Evolutionary conservation across 2,888 invertebrate genomes (phyloP), one percentile per base, ranked within the genome.

Genomic region (Nowickia ferox): DNA sequence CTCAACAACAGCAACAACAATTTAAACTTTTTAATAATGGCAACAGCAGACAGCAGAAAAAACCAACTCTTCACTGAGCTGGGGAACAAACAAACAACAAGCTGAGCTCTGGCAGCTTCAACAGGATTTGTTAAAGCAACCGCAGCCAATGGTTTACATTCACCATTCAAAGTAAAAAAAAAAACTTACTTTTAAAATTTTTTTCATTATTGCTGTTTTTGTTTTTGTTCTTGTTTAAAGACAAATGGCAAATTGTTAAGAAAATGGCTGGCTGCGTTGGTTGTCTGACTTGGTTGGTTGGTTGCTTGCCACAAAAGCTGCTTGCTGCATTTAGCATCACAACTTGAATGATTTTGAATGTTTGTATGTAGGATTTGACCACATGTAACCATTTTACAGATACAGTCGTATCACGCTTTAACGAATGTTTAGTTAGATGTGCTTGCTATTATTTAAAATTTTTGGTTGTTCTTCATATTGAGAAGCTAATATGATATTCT

Each of bases 181-280:
- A 38, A 53, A 71, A 53, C 38, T 22, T 51, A 42, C 17, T 51
- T 61, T 30, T 46, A 19, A 65, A 8, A 38, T 19, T 71, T 69
- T 77, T 38, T 17, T 55, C n/a, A 2, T 55, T 40, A 10, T 42
- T 51, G 15, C 55, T 65, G 6, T 17, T 22, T 30, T 11, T 55
- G 0, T 63, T 65, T 8, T n/a, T 51, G 11, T 51, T 68, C 10
- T 59, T 48, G 51, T 74, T 80, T 80, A 46, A 79, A 83, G 83
- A 63, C 83, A 86, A 86, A 86, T 83, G 83, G 86, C 79, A 86
- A 86, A 83, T 86, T 83, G 76, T 79, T 86, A 86, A 83, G 82
- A 85, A 84, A 83, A 84, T 84, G 87, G 85, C 82, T 79, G 53
- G 55, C 40, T 22, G 53, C n/a, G 19, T 63, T 75, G 17, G 51